Percentiles rank a stretch among this genome's conserved stretches.
Conservation (phyloP, 2,797 vertebrate species). For the Sebastolobus alascanus region DNA sequence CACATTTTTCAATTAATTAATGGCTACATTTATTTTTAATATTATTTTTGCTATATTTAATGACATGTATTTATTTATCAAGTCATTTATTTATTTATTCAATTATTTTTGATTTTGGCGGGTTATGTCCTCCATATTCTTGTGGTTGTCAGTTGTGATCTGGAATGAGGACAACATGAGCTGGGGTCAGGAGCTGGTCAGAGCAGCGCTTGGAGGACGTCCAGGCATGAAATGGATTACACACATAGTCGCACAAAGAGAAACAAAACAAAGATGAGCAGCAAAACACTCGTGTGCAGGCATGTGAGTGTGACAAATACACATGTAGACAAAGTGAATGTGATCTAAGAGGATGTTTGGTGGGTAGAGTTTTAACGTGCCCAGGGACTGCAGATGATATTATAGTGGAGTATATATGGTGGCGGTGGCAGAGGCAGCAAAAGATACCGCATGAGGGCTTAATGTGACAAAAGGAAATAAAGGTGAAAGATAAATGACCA, state of each 20-base stretch:
- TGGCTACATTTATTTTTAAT: no score
- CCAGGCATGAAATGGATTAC: constrained; percentile 68
- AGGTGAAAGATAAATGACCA: constrained; percentile 13
- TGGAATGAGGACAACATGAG: constrained; percentile 40
- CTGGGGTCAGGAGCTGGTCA: constrained; percentile 61
- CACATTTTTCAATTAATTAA: no score
- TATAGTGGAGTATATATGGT: not conserved
- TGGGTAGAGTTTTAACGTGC: constrained; percentile 1
- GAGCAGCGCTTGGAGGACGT: constrained; percentile 41
- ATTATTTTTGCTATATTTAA: no score
- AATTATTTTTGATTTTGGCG: no score
- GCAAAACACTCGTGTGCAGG: constrained; percentile 24
- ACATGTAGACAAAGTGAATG: constrained; percentile 37
- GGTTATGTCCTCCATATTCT: not conserved
- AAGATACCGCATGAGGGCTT: not conserved
- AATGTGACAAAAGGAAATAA: constrained; percentile 17
- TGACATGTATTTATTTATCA: no score
- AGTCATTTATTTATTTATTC: no score
- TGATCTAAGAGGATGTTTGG: constrained; percentile 47
- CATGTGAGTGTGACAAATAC: constrained; percentile 50
- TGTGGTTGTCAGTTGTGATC: constrained; percentile 17
- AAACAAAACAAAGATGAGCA: constrained; percentile 46
- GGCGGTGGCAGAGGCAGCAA: constrained; percentile 13
- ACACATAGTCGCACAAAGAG: constrained; percentile 43
- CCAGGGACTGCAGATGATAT: constrained; percentile 10